A percentile compares a stretch with the other conserved stretches of the same genome.
Conservation (phyloP, 2,113 vertebrate species). For the Halcyon malimbica region DNA sequence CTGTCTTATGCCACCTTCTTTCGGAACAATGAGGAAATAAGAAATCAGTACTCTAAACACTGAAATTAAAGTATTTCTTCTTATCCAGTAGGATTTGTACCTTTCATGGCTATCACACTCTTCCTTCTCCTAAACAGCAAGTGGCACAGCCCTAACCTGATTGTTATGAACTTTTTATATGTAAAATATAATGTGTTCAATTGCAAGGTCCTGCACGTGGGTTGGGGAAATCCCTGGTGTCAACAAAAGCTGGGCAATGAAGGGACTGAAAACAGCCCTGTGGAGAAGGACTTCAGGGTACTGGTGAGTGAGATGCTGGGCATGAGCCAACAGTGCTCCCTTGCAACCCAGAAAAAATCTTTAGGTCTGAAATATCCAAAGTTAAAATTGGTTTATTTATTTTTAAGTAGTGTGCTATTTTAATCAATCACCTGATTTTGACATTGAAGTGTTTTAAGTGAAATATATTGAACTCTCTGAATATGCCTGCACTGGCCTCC, state of each 20-base stretch:
- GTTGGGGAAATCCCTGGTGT: not conserved
- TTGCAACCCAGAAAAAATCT: not conserved
- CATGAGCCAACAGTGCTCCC: not conserved
- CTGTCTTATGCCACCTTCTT: not conserved
- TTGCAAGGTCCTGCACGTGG: not conserved
- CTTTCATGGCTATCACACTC: not conserved
- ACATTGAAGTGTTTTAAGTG: not conserved
- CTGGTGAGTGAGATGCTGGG: not conserved
- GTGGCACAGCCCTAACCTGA: accelerated
- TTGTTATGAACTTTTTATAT: not conserved
- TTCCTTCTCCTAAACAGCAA: not conserved
- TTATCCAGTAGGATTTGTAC: not conserved
- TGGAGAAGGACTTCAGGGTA: not conserved
- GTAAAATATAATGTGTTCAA: not conserved
- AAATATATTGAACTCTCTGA: not conserved
- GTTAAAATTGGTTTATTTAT: not conserved
- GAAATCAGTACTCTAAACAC: not conserved
- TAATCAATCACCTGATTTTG: not conserved
- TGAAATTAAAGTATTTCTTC: not conserved
- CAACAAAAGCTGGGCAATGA: not conserved
- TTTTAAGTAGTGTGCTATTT: not conserved
- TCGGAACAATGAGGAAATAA: not conserved
- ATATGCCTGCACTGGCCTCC: not conserved
- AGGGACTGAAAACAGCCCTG: not conserved
- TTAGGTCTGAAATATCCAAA: not conserved